Base-by-base conservation (phyloP, 2,888 invertebrate genomes). In the Apotomis turbidana region DNA sequence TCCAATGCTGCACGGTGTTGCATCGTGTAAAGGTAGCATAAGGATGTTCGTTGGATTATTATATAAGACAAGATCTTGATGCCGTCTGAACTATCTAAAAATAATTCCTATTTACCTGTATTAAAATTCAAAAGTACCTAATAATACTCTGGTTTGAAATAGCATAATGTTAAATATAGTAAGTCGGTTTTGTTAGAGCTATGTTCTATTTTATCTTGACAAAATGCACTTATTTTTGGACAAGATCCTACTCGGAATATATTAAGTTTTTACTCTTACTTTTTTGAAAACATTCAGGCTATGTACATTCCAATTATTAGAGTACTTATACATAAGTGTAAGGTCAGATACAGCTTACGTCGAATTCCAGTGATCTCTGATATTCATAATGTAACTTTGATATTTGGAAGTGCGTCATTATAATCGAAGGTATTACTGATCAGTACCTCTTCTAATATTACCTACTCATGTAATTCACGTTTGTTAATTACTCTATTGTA, bases 401-500 rank as follows among this genome's bases (percentile, higher is more conserved):
- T 87, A 86, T 85, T 85, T 82, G 80, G 78, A 81, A 80, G 86
- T 86, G 86, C 88, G 80, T 78, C 80, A 82, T 81, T 77, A 81
- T 80, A 80, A 79, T 77, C 75, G 75, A 84, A 78, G 83, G 83
- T 85, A 82, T 81, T 78, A 77, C 79, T 79, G 80, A 82, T 83
- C 80, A 78, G 78, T 82, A 88, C 83, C 86, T 86, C 80, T 86
- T 89, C 84, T 88, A 85, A 86, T 79, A 86, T 86, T 86, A 90
- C 84, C 87, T 64, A 76, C 60, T 73, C 89, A 92, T 90, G 85
- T 91, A 91, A 90, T 88, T 91, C 91, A 92, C 89, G 88, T 91
- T 92, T 93, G 91, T 91, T 93, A 90, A 89, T 90, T 90, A 90
- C 87, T 87, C 89, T 91, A 91, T 84, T 93, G 93, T 93, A 93